Evolutionary conservation across 2,888 invertebrate species (phyloP).

Genomic region (Cloeon dipterum): DNA sequence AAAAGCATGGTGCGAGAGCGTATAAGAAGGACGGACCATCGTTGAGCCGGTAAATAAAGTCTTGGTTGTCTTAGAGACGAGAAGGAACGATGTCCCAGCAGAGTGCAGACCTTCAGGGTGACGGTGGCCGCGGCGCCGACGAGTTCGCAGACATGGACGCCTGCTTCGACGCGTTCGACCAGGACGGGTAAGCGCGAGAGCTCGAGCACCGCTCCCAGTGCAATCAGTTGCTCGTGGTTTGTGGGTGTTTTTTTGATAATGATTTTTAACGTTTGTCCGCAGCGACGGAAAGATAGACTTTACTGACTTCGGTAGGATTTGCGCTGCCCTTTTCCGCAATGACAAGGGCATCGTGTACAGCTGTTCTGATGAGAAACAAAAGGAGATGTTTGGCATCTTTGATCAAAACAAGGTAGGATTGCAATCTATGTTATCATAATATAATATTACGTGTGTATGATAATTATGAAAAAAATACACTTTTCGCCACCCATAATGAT

Average conservation of each 20-base stretch:
- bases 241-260: slow-evolving; percentile 6
- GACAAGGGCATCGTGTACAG: slow-evolving; percentile 66
- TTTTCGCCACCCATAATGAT: too few species aligned
- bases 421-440: too few species aligned
- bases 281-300: slow-evolving; percentile 58
- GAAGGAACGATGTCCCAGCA: too few species aligned
- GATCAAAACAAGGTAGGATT: slow-evolving; percentile 39
- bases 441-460: too few species aligned
- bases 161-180: slow-evolving; percentile 76
- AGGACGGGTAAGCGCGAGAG: slow-evolving; percentile 45
- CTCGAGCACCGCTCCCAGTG: neutral
- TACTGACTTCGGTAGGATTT: slow-evolving; percentile 57
- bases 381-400: slow-evolving; percentile 59
- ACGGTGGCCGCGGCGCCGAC: too few species aligned
- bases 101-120: too few species aligned
- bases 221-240: neutral
- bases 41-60: too few species aligned
- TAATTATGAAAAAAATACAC: too few species aligned
- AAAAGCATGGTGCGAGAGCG: too few species aligned
- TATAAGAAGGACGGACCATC: too few species aligned
- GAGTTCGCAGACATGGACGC: slow-evolving; percentile 55
- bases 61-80: too few species aligned
- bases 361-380: slow-evolving; percentile 40
- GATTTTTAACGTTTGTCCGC: slow-evolving; percentile 10
- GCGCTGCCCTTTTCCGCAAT: slow-evolving; percentile 66